Evolutionary conservation across 2,113 vertebrate genomes (phyloP), one percentile per base, ranked within the genome.

Genomic region (Zosterops pallidus): DNA sequence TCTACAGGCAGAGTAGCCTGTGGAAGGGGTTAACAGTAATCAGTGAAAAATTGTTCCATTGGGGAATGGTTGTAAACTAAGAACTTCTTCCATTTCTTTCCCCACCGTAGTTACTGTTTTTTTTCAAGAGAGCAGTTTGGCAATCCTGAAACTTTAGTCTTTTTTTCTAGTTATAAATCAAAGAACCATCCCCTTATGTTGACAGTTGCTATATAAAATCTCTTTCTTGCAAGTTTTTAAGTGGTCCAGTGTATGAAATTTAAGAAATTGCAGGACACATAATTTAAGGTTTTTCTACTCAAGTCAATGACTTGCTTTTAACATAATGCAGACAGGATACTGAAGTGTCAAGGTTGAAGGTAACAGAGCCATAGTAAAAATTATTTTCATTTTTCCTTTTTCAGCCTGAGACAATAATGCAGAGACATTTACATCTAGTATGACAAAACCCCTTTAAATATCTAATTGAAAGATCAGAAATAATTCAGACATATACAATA

Each of bases 111-210:
- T 93, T 86, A 63, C 55, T 70, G 21, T 2, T 31, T 78, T 69
- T 86, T 94, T 93, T 62, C 67, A 97, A 96, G 75, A 21, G 65
- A 95, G 62, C 8, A 47, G 31, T 87, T 89, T 96, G 80, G 71
- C 86, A 96, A 79, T 29, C 28, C 6, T 75, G 46, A 90, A 93
- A 93, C 65, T 94, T 94, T 81, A 95, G 89, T 52, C 69, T 90
- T 91, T 94, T 91, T 97, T 96, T 94, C 84, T 93, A 90, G 81
- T 71, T 91, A 93, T 94, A 96, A 97, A 96, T 97, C 82, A 95
- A 46, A 67, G 75, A 85, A 83, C 52, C 12, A 33, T 86, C 72
- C 75, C 41, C 29, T 92, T 96, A 57, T 60, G 39, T 71, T 96
- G 94, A 83, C 70, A 94, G 64, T 84, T 97, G 72, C 55, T 94